These are phyloP conservation scores for Pseudorhombus dupliciocellatus DNA, from an alignment of 2,113 vertebrate genomes.

Conservation along the genomic window DNA sequence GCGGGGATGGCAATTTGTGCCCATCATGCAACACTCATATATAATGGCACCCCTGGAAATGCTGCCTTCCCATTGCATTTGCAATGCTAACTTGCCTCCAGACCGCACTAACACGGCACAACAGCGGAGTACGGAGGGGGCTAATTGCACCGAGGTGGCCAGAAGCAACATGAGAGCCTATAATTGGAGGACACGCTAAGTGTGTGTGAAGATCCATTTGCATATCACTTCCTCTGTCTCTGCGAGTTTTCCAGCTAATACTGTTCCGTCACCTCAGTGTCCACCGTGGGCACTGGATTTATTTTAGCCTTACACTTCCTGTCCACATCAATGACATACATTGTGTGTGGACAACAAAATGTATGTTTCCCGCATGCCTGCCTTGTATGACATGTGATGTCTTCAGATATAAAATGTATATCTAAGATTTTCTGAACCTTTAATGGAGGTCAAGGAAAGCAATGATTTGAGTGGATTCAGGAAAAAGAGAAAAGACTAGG, in stretches of 20 bases:
- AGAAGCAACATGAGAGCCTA: slow-evolving; percentile 70
- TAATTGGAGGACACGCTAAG: slow-evolving; percentile 74
- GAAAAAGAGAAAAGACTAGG: too few species aligned
- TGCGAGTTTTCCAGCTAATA: slow-evolving; percentile 56
- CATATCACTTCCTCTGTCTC: slow-evolving; percentile 69
- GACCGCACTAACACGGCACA: slow-evolving; percentile 57
- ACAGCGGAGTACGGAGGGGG: slow-evolving; percentile 57
- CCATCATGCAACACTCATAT: slow-evolving; percentile 75
- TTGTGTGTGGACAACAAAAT: not conserved
- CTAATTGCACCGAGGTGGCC: slow-evolving; percentile 76
- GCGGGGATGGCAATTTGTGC: slow-evolving; percentile 66
- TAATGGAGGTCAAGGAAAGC: too few species aligned
- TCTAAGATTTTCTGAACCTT: too few species aligned
- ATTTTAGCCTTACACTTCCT: slow-evolving; percentile 28
- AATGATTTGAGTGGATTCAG: too few species aligned
- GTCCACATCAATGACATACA: not conserved
- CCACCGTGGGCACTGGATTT: slow-evolving; percentile 35
- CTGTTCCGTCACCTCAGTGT: slow-evolving; percentile 61
- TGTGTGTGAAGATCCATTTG: slow-evolving; percentile 73
- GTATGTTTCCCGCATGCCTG: too few species aligned
- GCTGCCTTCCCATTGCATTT: slow-evolving; percentile 65
- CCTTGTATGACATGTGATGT: too few species aligned
- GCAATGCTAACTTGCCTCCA: slow-evolving; percentile 68
- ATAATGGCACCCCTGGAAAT: slow-evolving; percentile 71
- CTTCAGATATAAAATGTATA: too few species aligned